These are phyloP conservation scores for Manacus vitellinus DNA, from an alignment of 2,113 vertebrate species.

Conservation along the genomic window DNA sequence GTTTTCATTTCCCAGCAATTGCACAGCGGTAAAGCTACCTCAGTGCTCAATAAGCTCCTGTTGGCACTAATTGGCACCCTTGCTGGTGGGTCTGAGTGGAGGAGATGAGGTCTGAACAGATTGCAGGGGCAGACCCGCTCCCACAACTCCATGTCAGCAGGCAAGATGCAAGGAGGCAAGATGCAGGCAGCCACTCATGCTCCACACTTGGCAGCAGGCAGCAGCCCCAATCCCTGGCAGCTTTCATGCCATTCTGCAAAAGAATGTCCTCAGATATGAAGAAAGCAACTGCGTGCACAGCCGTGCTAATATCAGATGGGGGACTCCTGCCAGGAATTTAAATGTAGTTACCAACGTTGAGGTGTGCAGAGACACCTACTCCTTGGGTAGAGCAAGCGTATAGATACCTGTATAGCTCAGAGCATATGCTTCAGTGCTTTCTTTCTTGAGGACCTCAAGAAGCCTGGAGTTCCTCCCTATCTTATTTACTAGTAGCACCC, in stretches of 20 bases:
- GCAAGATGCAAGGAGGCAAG: not conserved
- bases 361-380: not conserved
- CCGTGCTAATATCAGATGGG: not conserved
- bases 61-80: not conserved
- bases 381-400: not conserved
- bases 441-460: not conserved
- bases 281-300: not conserved
- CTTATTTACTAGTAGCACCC: not conserved
- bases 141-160: accelerated
- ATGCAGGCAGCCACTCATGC: accelerated
- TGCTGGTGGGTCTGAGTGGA: accelerated
- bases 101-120: not conserved
- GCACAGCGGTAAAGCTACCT: not conserved
- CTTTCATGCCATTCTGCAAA: not conserved
- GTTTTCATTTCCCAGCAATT: constrained; percentile 34
- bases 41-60: not conserved
- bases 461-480: not conserved
- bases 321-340: not conserved
- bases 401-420: not conserved
- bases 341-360: not conserved
- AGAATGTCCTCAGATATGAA: not conserved
- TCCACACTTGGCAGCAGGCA: accelerated
- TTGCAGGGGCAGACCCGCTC: not conserved
- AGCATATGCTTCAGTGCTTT: not conserved
- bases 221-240: accelerated